Evolutionary conservation across 2,797 vertebrate species (phyloP).

Genomic region (Anabacerthia variegaticeps): DNA sequence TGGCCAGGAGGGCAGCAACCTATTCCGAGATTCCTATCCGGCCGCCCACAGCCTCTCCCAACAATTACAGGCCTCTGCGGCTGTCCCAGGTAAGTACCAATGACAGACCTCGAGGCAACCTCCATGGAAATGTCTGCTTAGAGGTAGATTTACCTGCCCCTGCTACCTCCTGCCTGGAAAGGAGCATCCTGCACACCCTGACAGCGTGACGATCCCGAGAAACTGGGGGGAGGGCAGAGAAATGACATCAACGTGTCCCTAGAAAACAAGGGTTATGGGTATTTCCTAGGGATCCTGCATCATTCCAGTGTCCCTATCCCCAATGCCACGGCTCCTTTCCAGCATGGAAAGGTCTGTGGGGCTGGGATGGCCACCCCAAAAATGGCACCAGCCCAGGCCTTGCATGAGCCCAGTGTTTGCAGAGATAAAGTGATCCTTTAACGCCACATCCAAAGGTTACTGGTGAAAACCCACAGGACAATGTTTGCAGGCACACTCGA

Average conservation of each 20-base stretch:
- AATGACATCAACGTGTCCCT: neutral
- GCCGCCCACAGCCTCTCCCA: constrained; percentile 13
- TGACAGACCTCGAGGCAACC: constrained; percentile 7
- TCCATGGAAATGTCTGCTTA: constrained; percentile 12
- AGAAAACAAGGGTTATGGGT: neutral
- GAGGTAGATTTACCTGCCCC: neutral
- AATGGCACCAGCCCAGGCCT: neutral
- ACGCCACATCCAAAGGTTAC: neutral
- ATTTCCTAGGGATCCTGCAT: neutral
- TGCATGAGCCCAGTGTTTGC: rapidly evolving
- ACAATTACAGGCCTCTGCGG: neutral
- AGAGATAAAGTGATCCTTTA: neutral
- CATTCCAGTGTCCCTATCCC: neutral
- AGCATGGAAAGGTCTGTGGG: neutral
- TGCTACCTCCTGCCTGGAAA: neutral
- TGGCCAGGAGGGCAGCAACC: neutral
- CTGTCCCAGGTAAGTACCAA: neutral
- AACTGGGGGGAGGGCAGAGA: neutral
- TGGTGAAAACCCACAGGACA: neutral
- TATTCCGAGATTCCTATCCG: neutral
- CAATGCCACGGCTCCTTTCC: neutral
- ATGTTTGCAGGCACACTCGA: rapidly evolving
- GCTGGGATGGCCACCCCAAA: neutral
- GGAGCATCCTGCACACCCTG: rapidly evolving
- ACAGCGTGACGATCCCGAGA: rapidly evolving